Evolutionary conservation across 2,888 invertebrate species (phyloP).

Genomic region (Ormia ochracea): DNA sequence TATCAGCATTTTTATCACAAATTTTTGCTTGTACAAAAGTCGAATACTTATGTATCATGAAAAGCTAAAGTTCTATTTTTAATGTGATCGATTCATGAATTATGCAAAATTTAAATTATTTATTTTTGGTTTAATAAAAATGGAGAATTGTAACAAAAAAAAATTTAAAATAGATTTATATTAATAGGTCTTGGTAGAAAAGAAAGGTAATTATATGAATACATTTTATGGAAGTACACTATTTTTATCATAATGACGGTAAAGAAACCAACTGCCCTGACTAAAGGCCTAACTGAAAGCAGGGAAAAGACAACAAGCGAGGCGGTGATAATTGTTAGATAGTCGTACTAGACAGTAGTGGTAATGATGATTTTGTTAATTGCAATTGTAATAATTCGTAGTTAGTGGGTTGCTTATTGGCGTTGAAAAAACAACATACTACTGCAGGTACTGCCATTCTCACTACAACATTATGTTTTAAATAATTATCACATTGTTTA

Average conservation of each 20-base stretch:
- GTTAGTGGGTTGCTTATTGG: constrained; percentile 34
- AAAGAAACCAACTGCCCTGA: constrained; percentile 44
- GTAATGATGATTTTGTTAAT: constrained; percentile 18
- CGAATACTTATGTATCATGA: constrained; percentile 68
- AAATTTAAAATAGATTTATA: no score
- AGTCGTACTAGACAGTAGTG: constrained; percentile 34
- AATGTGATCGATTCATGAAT: constrained; percentile 71
- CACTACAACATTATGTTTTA: constrained; percentile 43
- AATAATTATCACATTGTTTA: constrained; percentile 52
- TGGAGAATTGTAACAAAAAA: constrained; percentile 69
- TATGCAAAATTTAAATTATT: constrained; percentile 72
- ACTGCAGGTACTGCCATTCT: constrained; percentile 11
- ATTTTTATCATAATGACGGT: constrained; percentile 38
- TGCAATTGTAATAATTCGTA: constrained; percentile 30
- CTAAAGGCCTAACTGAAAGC: constrained; percentile 45
- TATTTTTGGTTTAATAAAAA: constrained; percentile 69
- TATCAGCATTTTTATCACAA: constrained; percentile 60
- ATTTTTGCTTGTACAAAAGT: constrained; percentile 67
- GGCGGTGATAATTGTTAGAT: constrained; percentile 12
- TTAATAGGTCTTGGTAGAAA: no score
- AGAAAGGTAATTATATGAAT: constrained; percentile 24
- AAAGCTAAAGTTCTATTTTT: constrained; percentile 71
- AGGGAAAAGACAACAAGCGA: background rate
- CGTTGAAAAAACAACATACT: constrained; percentile 37
- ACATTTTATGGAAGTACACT: constrained; percentile 45